Evolutionary conservation across 1,140 invertebrate genomes (phyloP).

Genomic region (Brachionus rotundiformis): DNA sequence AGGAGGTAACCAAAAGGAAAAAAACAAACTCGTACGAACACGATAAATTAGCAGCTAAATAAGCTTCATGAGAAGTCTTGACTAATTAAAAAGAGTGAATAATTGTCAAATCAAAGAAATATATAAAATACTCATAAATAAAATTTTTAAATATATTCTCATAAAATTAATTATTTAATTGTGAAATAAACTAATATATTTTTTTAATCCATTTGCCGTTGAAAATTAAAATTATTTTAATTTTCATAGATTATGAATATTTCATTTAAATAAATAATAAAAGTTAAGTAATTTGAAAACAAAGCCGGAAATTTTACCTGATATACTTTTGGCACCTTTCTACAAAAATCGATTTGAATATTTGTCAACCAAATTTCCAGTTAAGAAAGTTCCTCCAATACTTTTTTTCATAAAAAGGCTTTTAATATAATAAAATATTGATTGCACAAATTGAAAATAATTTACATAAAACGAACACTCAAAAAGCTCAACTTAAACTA

Average conservation of each 20-base stretch:
- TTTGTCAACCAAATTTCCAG: too few species aligned
- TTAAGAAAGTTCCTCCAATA: neutral
- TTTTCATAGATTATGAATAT: neutral
- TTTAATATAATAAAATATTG: neutral
- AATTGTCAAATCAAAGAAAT: neutral
- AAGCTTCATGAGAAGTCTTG: too few species aligned
- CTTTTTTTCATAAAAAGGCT: neutral
- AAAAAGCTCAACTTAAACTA: neutral
- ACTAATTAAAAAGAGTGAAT: neutral
- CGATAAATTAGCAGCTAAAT: neutral
- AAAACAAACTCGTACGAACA: neutral
- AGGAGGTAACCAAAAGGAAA: neutral
- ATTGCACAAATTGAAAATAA: neutral
- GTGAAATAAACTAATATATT: neutral
- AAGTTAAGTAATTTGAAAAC: neutral
- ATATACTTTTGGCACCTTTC: neutral
- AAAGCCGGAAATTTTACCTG: too few species aligned
- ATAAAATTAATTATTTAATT: constrained; percentile 6
- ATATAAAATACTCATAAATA: too few species aligned
- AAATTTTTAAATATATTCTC: too few species aligned
- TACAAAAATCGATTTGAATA: neutral
- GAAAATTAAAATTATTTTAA: neutral
- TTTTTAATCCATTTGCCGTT: neutral
- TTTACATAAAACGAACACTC: neutral
- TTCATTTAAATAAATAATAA: neutral